Evolutionary conservation across 2,797 vertebrate genomes (phyloP).

Genomic region (Notoglanidium macrostoma): DNA sequence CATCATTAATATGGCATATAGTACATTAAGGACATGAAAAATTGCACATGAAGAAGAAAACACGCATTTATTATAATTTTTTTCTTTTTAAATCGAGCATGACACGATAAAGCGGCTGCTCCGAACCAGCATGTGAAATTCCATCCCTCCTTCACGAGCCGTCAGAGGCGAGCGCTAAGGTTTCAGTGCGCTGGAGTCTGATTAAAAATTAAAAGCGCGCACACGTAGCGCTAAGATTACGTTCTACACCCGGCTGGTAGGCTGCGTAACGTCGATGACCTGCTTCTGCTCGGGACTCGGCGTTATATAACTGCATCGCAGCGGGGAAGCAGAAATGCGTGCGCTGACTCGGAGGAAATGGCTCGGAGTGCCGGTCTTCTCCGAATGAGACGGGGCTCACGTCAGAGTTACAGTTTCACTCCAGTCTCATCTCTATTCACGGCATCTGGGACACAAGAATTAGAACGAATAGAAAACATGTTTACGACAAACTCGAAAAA

Average conservation of each 20-base stretch:
- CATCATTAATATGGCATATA: too few species aligned
- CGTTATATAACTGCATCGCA: neutral
- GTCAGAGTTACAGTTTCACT: neutral
- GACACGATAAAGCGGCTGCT: neutral
- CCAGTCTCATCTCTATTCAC: too few species aligned
- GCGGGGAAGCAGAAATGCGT: neutral
- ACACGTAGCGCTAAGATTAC: constrained; percentile 61
- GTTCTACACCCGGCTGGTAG: constrained; percentile 45
- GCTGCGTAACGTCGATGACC: neutral
- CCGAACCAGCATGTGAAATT: constrained; percentile 66
- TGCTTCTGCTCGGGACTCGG: neutral
- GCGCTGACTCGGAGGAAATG: neutral
- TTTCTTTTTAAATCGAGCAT: too few species aligned
- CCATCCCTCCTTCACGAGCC: constrained; percentile 57
- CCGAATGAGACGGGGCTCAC: neutral
- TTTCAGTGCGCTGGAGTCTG: constrained; percentile 60
- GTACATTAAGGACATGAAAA: neutral
- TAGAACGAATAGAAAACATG: neutral
- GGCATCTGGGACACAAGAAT: neutral
- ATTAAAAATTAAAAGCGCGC: constrained; percentile 72
- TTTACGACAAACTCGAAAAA: neutral
- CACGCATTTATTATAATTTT: too few species aligned
- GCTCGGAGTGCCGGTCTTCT: constrained; percentile 8
- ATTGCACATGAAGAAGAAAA: neutral
- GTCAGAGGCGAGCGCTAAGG: constrained; percentile 53